These are phyloP conservation scores for Agrochola lota DNA, from an alignment of 2,888 invertebrate genomes.

Conservation along the genomic window DNA sequence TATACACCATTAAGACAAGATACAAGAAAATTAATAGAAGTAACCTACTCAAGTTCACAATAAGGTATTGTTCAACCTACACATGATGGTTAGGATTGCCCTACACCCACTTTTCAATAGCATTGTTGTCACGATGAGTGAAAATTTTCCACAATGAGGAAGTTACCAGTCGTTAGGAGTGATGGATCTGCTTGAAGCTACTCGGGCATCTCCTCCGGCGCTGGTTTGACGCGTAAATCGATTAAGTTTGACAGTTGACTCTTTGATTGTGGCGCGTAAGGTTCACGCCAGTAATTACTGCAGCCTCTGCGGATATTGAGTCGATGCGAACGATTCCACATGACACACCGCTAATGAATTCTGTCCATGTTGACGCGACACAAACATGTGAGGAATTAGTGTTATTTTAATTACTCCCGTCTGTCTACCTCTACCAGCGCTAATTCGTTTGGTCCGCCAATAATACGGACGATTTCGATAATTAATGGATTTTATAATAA, in stretches of 20 bases:
- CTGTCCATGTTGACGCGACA: conserved; percentile 84
- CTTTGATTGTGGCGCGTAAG: conserved; percentile 81
- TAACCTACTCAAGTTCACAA: conserved; percentile 55
- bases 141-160: conserved; percentile 75
- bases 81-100: conserved; percentile 67
- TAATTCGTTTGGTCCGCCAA: conserved; percentile 69
- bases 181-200: conserved; percentile 77
- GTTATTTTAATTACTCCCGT: conserved; percentile 79
- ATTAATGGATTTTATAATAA: conserved; percentile 74
- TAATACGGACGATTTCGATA: conserved; percentile 72
- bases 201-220: conserved; percentile 76
- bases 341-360: conserved; percentile 86
- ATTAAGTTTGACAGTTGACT: conserved; percentile 87
- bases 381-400: conserved; percentile 78
- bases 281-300: conserved; percentile 82
- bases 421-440: conserved; percentile 64
- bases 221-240: conserved; percentile 82
- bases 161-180: conserved; percentile 79
- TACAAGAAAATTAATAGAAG: conserved; percentile 70
- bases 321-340: conserved; percentile 73
- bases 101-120: conserved; percentile 69
- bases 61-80: conserved; percentile 74
- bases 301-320: conserved; percentile 64
- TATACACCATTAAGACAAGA: conserved; percentile 28
- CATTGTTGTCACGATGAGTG: conserved; percentile 71